Evolutionary conservation across 1,140 invertebrate species (phyloP), one percentile per base, ranked within the genome.

Genomic region (Homalodisca vitripennis): DNA sequence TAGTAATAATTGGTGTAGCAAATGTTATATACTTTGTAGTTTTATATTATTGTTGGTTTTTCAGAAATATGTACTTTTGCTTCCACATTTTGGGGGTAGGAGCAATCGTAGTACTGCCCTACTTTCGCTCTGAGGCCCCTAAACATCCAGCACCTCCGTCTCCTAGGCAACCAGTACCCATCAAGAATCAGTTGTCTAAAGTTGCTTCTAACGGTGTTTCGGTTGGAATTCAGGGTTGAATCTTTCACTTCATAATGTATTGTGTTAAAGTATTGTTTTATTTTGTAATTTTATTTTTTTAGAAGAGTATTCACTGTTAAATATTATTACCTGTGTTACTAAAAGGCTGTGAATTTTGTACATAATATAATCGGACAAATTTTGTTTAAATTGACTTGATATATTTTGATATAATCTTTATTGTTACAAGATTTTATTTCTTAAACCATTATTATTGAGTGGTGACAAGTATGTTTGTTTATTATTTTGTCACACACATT

Each of bases 11-110:
- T n/a, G n/a, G n/a, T n/a, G n/a, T n/a, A n/a, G n/a, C n/a, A n/a
- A n/a, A n/a, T n/a, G n/a, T n/a, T n/a, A n/a, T n/a, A n/a, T n/a
- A n/a, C n/a, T n/a, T n/a, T n/a, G n/a, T n/a, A n/a, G n/a, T n/a
- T n/a, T n/a, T n/a, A n/a, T n/a, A n/a, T n/a, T n/a, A n/a, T n/a
- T 29, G 3, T 51, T 70, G 1, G 30, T 48, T 70, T 64, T 65
- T 30, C 75, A 86, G 84, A 75, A 78, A 82, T 48, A 77, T 84
- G 73, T 84, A 84, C 80, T 84, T 87, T 79, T 81, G 82, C 75
- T 80, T 85, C 73, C 87, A 89, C 77, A 72, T 87, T 63, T 71
- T 85, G 68, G 83, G 82, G 73, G 68, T 86, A 31, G 76, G 78
- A 32, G 83, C 83, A 64, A 81, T 86, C 68, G 73, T 83, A 68